These are phyloP conservation scores for Chlamydotis undulata DNA, from an alignment of 2,113 vertebrate genomes.

Conservation along the genomic window DNA sequence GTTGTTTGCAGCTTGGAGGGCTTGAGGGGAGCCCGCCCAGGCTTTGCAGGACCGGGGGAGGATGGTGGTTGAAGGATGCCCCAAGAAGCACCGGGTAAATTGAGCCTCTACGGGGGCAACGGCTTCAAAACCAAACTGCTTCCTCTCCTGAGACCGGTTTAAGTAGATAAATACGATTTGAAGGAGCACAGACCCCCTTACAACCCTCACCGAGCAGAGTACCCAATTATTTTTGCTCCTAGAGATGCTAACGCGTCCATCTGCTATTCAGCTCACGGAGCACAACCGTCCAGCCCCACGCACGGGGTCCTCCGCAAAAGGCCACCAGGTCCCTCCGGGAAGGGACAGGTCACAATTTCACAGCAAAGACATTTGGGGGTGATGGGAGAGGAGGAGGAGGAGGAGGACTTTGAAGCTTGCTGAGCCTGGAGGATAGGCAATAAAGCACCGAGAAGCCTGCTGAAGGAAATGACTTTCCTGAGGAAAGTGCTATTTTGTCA, in stretches of 20 bases:
- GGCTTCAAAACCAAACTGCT: neutral
- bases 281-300: accelerated
- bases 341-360: neutral
- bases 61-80: neutral
- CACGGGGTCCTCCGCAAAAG: neutral
- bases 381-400: neutral
- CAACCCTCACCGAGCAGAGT: neutral
- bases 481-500: neutral
- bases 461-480: neutral
- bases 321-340: neutral
- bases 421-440: neutral
- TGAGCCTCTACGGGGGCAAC: accelerated
- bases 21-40: neutral
- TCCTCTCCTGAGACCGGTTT: constrained; percentile 32
- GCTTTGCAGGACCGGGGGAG: neutral
- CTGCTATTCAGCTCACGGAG: neutral
- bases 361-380: neutral
- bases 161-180: neutral
- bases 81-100: neutral
- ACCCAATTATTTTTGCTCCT: constrained; percentile 28
- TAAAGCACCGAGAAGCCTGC: neutral
- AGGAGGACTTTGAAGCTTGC: neutral
- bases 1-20: neutral
- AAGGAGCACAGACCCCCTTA: neutral
- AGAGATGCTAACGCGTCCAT: neutral